Evolutionary conservation across 2,888 invertebrate species (phyloP), one percentile per base, ranked within the genome.

Genomic region (Apodemia duryi): DNA sequence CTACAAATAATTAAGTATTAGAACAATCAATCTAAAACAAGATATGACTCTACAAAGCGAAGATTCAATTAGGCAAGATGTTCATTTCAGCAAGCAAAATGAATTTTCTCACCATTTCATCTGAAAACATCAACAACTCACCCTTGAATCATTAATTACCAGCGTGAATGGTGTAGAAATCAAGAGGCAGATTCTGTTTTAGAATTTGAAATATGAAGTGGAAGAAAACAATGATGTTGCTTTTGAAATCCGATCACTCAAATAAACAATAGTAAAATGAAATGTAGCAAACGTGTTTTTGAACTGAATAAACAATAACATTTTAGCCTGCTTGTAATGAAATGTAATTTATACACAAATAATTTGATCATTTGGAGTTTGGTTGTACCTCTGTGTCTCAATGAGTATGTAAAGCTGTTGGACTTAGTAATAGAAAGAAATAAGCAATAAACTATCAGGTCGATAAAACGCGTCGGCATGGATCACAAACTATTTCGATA

Each of bases 91-190:
- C 66, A 64, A 65, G 63, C 67, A 67, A 65, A 74, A 71, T 72
- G 69, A 71, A 73, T 72, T 72, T 67, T 68, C 57, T 57, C 35
- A 57, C 10, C 57, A 13, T 32, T 57, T 35, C 32, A 57, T 49
- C 62, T 46, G 52, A 52, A 46, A 60, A 21, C 70, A 66, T 67
- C 74, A 73, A 71, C 72, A 70, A 72, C 72, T 70, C 70, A 68
- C 62, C 74, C 72, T 70, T 71, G 73, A 72, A 70, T 76, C 77
- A 83, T 88, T 83, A 82, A 84, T 87, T 84, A 87, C 85, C 49
- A 84, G 78, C 75, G 77, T 77, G 77, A 79, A 84, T 82, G 84
- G 79, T 74, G 72, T 73, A 72, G 71, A 78, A 82, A 82, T 79
- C 76, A 41, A 77, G 72, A 73, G 73, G 72, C 72, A 72, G 77